These are phyloP conservation scores for Rhineura floridana DNA, from an alignment of 2,113 vertebrate species.

Conservation along the genomic window DNA sequence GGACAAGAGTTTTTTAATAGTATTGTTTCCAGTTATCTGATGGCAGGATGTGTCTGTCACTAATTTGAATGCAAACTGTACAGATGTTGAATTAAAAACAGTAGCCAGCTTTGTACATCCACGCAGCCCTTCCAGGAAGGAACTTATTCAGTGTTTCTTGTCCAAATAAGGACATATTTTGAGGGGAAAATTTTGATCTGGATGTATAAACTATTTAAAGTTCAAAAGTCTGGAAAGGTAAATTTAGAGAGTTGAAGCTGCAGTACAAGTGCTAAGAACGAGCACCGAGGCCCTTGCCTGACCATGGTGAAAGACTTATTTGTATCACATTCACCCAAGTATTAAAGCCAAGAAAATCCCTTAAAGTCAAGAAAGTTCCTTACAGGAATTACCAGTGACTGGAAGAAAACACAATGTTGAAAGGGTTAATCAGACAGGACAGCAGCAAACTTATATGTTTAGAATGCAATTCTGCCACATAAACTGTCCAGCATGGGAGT, in stretches of 20 bases:
- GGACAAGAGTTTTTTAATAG: not conserved
- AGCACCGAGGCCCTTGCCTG: not conserved
- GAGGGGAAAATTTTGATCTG: not conserved
- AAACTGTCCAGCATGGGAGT: not conserved
- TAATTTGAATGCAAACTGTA: conserved; percentile 20
- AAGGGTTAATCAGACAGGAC: not conserved
- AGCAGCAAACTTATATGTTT: not conserved
- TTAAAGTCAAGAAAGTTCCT: not conserved
- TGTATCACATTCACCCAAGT: not conserved
- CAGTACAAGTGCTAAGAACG: not conserved
- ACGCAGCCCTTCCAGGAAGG: conserved; percentile 24
- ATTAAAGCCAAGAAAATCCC: not conserved
- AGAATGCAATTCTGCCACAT: not conserved
- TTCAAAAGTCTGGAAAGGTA: conserved; percentile 17
- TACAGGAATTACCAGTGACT: not conserved
- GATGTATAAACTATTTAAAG: conserved; percentile 21
- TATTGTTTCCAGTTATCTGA: not conserved
- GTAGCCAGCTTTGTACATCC: conserved; percentile 7
- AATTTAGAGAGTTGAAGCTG: not conserved
- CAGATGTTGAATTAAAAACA: conserved; percentile 4
- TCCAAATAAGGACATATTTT: conserved; percentile 42
- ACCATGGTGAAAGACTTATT: not conserved
- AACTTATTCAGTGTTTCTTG: conserved; percentile 35
- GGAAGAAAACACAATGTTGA: not conserved
- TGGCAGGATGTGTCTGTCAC: conserved; percentile 12